Base-by-base conservation (phyloP, 2,797 vertebrate species). In the Lagodon rhomboides region DNA sequence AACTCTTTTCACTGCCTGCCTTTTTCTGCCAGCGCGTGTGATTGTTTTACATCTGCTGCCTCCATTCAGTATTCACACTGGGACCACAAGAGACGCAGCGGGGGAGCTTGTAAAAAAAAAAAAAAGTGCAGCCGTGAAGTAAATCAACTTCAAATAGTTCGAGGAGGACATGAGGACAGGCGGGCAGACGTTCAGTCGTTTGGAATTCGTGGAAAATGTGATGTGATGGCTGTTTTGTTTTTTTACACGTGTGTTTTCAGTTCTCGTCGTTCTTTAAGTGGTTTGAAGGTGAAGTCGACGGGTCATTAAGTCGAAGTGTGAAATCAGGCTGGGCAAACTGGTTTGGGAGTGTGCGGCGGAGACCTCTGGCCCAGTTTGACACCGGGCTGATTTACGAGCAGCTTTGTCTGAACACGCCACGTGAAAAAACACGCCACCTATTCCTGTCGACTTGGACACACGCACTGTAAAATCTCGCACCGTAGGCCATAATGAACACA, bases 1-100 rank as follows among this genome's bases (percentile, higher is more conserved):
- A 72, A 64, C 59, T 69, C 59, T 46, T 56, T 73, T 44, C 16
- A 18, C 65, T 79, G 44, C 60, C 74, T 47, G 64, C n/a, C n/a
- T 54, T 85, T 81, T 73, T 71, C 66, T 85, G 68, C 67, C 78
- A 60, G 69, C 25, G 6, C 18, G 53, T 27, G 61, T 77, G 80
- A 83, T 89, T 87, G 83, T 87, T 88, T 82, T 78, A 85, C 79
- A 86, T 87, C 85, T 90, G 87, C 80, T 77, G 66, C 65, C 74
- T 90, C 87, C 75, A 79, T 87, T 91, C 85, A 74, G 63, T 47
- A 11, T 77, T 87, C 73, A 80, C 75, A 84, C 68, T 20, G 79
- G 73, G 79, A 84, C 82, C 77, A 80, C 89, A 84, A 79, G 64
- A 73, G 69, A 70, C 73, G 12, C 85, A 80, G 85, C 68, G 10